Conservation (phyloP, 2,113 vertebrate species). For the Ageneiosus marmoratus region DNA sequence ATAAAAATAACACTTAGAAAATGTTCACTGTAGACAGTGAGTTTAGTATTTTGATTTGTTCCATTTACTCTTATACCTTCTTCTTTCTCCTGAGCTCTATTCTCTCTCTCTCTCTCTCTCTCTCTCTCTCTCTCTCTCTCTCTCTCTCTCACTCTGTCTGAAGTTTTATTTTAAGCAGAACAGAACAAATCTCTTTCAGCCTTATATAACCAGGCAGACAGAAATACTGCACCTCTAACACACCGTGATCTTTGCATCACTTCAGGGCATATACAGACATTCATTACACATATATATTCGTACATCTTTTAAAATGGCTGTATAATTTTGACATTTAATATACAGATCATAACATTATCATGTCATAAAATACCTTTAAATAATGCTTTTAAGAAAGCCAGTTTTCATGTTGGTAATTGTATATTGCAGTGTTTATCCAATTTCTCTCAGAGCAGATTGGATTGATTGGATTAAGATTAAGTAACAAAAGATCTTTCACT, state of each 20-base stretch:
- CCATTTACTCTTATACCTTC: slow-evolving; percentile 6
- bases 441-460: background rate
- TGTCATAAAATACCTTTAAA: background rate
- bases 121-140: background rate
- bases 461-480: background rate
- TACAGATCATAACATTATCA: too few relatives aligned
- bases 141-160: background rate
- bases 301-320: background rate
- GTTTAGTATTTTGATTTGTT: background rate
- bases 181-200: slow-evolving; percentile 33
- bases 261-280: slow-evolving; percentile 10
- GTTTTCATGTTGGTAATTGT: background rate
- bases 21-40: background rate
- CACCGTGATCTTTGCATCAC: slow-evolving; percentile 27
- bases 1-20: background rate
- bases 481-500: background rate
- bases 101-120: slow-evolving; percentile 15
- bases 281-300: background rate
- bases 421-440: background rate
- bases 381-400: background rate
- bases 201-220: slow-evolving; percentile 43
- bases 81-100: background rate
- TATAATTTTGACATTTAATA: background rate
- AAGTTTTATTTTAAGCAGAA: slow-evolving; percentile 42
- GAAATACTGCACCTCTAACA: slow-evolving; percentile 31